Evolutionary conservation across 2,888 invertebrate species (phyloP).

Genomic region (Spilosoma lubricipeda): DNA sequence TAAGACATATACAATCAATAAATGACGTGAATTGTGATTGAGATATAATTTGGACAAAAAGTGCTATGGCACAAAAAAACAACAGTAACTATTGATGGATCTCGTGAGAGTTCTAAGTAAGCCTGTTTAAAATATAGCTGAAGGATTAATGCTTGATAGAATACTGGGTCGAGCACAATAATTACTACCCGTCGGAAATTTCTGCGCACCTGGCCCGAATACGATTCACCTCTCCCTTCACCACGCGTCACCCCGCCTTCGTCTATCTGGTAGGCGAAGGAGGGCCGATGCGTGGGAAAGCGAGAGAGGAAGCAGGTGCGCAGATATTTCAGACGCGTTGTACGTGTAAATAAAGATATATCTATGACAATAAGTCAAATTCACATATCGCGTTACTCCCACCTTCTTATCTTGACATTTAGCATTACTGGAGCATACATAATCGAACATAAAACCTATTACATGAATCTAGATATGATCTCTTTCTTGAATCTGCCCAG

Average conservation of each 20-base stretch:
- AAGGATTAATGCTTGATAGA: slow-evolving; percentile 61
- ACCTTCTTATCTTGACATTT: slow-evolving; percentile 67
- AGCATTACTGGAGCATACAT: slow-evolving; percentile 60
- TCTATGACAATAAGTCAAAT: slow-evolving; percentile 81
- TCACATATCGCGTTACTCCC: slow-evolving; percentile 81
- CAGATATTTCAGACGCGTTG: too few relatives aligned
- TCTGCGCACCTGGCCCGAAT: too few relatives aligned
- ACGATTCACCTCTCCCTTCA: too few relatives aligned
- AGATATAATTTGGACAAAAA: slow-evolving; percentile 51
- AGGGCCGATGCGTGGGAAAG: too few relatives aligned
- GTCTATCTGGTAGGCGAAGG: too few relatives aligned
- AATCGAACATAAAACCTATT: slow-evolving; percentile 61
- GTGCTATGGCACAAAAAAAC: slow-evolving; percentile 51
- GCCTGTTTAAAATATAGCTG: slow-evolving; percentile 60
- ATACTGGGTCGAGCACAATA: slow-evolving; percentile 83
- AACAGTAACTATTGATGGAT: slow-evolving; percentile 66
- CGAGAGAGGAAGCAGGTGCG: too few relatives aligned
- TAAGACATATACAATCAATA: slow-evolving; percentile 60
- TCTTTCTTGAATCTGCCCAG: slow-evolving; percentile 85
- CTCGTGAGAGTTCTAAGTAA: slow-evolving; percentile 68
- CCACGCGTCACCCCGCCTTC: too few relatives aligned
- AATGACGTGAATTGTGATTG: slow-evolving; percentile 48
- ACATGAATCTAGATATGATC: slow-evolving; percentile 85
- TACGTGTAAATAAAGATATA: slow-evolving; percentile 73
- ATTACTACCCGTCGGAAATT: too few relatives aligned